Percentiles rank a stretch among this genome's conserved stretches.
Evolutionary conservation across 1,140 invertebrate genomes (phyloP).

Genomic region (Cyclargus thomasi): DNA sequence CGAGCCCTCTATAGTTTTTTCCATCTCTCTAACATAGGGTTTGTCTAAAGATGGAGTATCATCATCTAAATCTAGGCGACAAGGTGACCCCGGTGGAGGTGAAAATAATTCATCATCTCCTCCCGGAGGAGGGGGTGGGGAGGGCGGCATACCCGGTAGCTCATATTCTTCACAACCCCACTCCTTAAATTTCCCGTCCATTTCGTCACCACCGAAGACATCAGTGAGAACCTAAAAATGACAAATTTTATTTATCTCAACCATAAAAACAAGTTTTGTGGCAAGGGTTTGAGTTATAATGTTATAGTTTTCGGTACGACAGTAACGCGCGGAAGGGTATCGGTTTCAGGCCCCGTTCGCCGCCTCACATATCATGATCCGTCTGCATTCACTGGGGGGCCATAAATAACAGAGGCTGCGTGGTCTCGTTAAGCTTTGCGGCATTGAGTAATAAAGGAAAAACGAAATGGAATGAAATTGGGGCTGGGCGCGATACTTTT

Average conservation of each 20-base stretch:
- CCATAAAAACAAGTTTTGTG: constrained; percentile 40
- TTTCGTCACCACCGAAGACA: constrained; percentile 82
- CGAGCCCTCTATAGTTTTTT: constrained; percentile 91
- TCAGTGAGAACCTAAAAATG: constrained; percentile 77
- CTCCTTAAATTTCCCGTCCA: constrained; percentile 83
- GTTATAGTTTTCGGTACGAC: constrained; percentile 57
- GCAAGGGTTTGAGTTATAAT: constrained; percentile 34
- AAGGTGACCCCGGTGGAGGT: constrained; percentile 77
- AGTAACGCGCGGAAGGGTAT: constrained; percentile 66
- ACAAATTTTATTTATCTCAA: constrained; percentile 12
- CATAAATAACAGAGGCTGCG: constrained; percentile 69
- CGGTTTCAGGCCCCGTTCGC: constrained; percentile 52
- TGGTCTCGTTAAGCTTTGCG: constrained; percentile 68
- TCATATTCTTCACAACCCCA: constrained; percentile 84
- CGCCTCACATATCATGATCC: constrained; percentile 66
- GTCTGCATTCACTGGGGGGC: constrained; percentile 67
- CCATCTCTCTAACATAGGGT: constrained; percentile 84
- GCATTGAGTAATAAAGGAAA: constrained; percentile 73
- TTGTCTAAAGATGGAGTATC: constrained; percentile 87
- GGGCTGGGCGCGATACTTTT: constrained; percentile 68
- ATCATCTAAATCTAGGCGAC: constrained; percentile 77
- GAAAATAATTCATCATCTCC: constrained; percentile 89
- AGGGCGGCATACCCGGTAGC: constrained; percentile 78
- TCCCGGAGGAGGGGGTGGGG: constrained; percentile 81
- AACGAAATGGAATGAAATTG: constrained; percentile 74